Percentiles rank a stretch among this genome's conserved stretches.
phyloP scores from a whole-genome alignment of 1,140 invertebrate species.

The Euura lappo region DNA sequence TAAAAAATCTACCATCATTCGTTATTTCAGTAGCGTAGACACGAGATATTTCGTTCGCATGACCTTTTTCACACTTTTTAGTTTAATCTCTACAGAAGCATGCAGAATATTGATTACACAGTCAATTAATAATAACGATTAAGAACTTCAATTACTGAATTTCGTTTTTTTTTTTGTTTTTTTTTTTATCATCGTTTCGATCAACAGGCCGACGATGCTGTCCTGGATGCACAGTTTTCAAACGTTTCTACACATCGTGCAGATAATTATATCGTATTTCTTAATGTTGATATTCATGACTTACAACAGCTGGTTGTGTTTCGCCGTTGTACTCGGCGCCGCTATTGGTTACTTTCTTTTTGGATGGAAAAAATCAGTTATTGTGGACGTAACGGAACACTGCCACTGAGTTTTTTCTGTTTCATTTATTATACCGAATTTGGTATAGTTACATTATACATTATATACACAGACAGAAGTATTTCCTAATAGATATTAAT shows the following conservation, averaged over 20 bases:
- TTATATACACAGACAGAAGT: no score
- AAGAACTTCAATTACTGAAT: no score
- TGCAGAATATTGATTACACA: no score
- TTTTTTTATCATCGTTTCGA: slow-evolving; percentile 36
- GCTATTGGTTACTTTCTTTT: slow-evolving; percentile 92
- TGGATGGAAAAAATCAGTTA: slow-evolving; percentile 89
- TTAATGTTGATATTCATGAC: slow-evolving; percentile 99
- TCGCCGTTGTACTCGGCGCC: slow-evolving; percentile 88
- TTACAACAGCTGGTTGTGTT: slow-evolving; percentile 93
- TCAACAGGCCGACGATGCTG: slow-evolving; percentile 75
- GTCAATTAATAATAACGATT: no score
- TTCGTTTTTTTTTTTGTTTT: slow-evolving; percentile 31
- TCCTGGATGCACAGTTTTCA: slow-evolving; percentile 83
- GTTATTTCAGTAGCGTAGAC: no score
- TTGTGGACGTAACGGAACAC: slow-evolving; percentile 94
- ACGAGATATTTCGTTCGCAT: no score
- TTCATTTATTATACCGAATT: no score
- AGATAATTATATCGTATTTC: slow-evolving; percentile 89
- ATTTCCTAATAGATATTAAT: no score
- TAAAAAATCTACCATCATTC: no score
- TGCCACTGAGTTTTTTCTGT: slow-evolving; percentile 72
- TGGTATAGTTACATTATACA: no score
- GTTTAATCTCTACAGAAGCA: no score
- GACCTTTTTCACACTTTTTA: no score
- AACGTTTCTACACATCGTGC: slow-evolving; percentile 87